These are phyloP conservation scores for Paracanthobrama guichenoti DNA, from an alignment of 2,113 vertebrate species.

Conservation along the genomic window DNA sequence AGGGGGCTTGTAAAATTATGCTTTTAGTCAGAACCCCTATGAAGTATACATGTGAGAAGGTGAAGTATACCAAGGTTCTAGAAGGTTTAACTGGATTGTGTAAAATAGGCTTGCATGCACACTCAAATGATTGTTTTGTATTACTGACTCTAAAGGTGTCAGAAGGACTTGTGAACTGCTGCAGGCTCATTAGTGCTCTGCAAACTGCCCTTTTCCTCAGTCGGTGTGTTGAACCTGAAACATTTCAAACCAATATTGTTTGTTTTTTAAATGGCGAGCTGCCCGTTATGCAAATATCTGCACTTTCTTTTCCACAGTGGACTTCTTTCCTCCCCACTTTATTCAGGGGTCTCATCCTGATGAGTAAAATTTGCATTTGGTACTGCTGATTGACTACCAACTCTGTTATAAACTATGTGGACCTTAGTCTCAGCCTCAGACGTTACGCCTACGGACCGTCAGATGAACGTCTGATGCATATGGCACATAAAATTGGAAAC, in stretches of 20 bases:
- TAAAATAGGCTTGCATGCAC: neutral
- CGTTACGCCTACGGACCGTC: too few species aligned
- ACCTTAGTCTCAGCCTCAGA: too few species aligned
- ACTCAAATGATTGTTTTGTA: slow-evolving; percentile 15
- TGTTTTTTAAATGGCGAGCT: slow-evolving; percentile 29
- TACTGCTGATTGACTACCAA: slow-evolving; percentile 23
- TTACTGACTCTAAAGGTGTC: neutral
- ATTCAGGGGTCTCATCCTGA: slow-evolving; percentile 8
- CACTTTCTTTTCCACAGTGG: neutral
- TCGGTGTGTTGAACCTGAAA: neutral
- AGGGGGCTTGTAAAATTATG: neutral
- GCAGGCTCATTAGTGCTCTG: neutral
- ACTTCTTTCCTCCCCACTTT: neutral
- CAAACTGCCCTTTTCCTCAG: neutral
- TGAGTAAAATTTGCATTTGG: slow-evolving; percentile 32
- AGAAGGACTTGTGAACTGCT: neutral
- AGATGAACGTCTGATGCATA: too few species aligned
- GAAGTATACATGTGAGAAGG: neutral
- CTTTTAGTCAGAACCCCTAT: neutral
- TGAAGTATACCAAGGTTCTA: too few species aligned
- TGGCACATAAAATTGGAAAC: too few species aligned
- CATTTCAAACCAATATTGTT: slow-evolving; percentile 33
- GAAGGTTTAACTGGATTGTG: neutral
- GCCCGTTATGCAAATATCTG: slow-evolving; percentile 29
- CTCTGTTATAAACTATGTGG: neutral